Evolutionary conservation across 1,140 invertebrate species (phyloP).

Genomic region (Globodera rostochiensis): DNA sequence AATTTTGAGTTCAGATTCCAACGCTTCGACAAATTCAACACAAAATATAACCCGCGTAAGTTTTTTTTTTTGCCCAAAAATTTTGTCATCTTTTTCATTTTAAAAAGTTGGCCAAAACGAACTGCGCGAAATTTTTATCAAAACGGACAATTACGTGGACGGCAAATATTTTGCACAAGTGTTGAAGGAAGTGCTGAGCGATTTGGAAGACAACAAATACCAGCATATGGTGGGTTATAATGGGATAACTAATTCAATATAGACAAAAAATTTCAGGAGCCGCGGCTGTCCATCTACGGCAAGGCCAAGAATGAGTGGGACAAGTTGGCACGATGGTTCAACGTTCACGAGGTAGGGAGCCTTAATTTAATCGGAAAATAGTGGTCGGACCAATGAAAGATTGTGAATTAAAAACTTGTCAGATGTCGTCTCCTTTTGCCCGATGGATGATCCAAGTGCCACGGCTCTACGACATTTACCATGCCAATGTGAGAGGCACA

Average conservation of each 20-base stretch:
- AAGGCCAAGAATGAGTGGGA: conserved; percentile 91
- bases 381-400: too few relatives aligned
- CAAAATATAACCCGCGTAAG: conserved; percentile 88
- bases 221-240: conserved; percentile 74
- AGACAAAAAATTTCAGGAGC: conserved; percentile 69
- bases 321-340: conserved; percentile 91
- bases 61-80: background rate
- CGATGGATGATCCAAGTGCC: conserved; percentile 65
- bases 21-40: conserved; percentile 99
- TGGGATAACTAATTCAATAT: background rate
- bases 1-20: conserved; percentile 77
- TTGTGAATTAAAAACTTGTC: background rate
- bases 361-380: too few relatives aligned
- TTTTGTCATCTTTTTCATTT: background rate
- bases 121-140: conserved; percentile 93
- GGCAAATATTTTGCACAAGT: conserved; percentile 97
- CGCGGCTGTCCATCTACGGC: conserved; percentile 96
- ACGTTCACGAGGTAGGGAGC: conserved; percentile 71
- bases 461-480: conserved; percentile 51
- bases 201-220: conserved; percentile 97
- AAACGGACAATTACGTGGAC: conserved; percentile 93
- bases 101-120: conserved; percentile 84
- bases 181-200: conserved; percentile 90
- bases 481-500: conserved; percentile 5
- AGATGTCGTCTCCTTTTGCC: conserved; percentile 57